phyloP scores from a whole-genome alignment of 2,113 vertebrate species.

The Kryptolebias marmoratus region DNA sequence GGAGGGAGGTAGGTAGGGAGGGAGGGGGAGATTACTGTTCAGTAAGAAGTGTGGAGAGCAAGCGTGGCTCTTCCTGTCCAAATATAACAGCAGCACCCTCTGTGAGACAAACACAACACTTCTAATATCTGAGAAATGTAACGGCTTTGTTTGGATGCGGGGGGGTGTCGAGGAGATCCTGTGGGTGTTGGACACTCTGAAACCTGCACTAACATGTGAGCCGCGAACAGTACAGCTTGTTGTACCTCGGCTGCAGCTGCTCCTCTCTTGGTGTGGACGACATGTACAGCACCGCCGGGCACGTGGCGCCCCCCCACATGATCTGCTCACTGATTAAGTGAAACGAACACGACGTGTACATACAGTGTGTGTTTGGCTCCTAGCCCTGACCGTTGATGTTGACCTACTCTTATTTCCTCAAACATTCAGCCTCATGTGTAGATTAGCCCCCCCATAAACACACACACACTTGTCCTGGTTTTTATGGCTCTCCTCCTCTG shows the following conservation, averaged over 20 bases:
- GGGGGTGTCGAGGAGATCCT: background rate
- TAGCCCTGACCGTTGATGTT: slow-evolving; percentile 42
- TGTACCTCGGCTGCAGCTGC: slow-evolving; percentile 15
- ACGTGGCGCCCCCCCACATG: slow-evolving; percentile 41
- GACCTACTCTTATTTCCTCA: slow-evolving; percentile 48
- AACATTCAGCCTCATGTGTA: slow-evolving; percentile 60
- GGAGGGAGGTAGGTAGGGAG: no score
- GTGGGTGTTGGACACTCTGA: background rate
- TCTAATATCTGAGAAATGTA: slow-evolving; percentile 5
- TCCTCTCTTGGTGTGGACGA: slow-evolving; percentile 34
- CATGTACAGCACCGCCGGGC: slow-evolving; percentile 26
- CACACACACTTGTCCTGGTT: slow-evolving; percentile 30
- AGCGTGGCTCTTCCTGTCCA: slow-evolving; percentile 14
- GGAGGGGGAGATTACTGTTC: slow-evolving; percentile 19
- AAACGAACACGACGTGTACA: slow-evolving; percentile 55
- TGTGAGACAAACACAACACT: slow-evolving; percentile 3
- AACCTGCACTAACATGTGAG: background rate
- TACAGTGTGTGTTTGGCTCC: slow-evolving; percentile 47
- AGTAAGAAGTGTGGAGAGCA: slow-evolving; percentile 43
- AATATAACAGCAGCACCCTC: background rate
- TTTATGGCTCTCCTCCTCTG: slow-evolving; percentile 6
- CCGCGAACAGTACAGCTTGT: background rate
- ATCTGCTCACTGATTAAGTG: slow-evolving; percentile 48
- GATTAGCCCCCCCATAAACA: slow-evolving; percentile 39
- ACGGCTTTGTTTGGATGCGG: background rate